Base-by-base conservation (phyloP, 2,113 vertebrate genomes). In the Phylloscopus whistleri region DNA sequence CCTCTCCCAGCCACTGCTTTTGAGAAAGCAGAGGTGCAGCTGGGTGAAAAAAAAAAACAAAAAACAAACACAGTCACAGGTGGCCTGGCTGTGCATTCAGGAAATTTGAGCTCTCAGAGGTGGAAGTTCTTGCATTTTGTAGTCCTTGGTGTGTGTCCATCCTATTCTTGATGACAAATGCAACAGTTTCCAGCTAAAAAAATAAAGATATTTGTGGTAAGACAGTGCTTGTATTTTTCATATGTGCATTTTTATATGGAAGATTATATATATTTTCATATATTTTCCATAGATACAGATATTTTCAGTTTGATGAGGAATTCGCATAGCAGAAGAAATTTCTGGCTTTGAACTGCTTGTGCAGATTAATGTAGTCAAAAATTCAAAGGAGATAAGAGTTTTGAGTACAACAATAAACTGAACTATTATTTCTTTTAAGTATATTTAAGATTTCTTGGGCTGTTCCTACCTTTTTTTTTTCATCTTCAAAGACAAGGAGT, bases 341-440 rank as follows among this genome's bases (percentile, higher is more conserved):
- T 33, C 46, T 91, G 62, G 18, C 44, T 84, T 93, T 80, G 84
- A 91, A 60, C 41, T 94, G 53, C 55, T 33, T 60, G 19, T 73
- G n/a, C 53, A 91, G 51, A 24, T 87, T 27, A 77, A 58, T 16
- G 17, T 11, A 52, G 37, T 76, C 14, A 77, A 22, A 93, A 87
- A 69, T 27, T 62, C 1, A 1, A 19, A 43, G 15, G 48, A 31
- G 56, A 62, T 70, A 19, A 15, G 26, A 64, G 53, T 64, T 72
- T 68, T 73, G 43, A 67, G 26, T 67, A 55, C 18, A 72, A 78
- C 37, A 70, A 49, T 60, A 16, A 82, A 56, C 12, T 2, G 19
- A 77, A 15, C 7, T 80, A 2, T 60, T 52, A 1, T 19, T 72
- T 14, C 70, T n/a, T 10, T 53, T 23, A 43, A 63, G 5, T 23